Percentiles rank a stretch among this genome's conserved stretches.
These are phyloP conservation scores for Gobionotothen gibberifrons DNA, from an alignment of 2,797 vertebrate genomes.

Conservation along the genomic window DNA sequence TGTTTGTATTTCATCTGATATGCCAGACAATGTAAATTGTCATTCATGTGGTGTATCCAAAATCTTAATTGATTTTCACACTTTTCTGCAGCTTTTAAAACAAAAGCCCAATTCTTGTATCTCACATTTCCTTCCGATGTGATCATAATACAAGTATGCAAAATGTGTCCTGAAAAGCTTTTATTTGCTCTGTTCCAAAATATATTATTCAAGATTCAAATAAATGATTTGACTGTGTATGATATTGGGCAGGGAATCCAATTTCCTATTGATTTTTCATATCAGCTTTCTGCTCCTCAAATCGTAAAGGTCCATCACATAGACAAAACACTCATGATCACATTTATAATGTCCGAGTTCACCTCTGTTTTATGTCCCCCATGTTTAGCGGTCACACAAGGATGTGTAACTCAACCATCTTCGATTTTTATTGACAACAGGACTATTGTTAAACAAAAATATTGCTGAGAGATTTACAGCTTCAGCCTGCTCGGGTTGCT, in stretches of 20 bases:
- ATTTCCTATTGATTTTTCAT: slow-evolving; percentile 15
- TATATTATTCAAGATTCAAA: slow-evolving; percentile 7
- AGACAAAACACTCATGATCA: slow-evolving; percentile 1
- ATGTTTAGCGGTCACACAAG: not conserved
- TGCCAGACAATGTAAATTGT: slow-evolving; percentile 34
- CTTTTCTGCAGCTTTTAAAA: slow-evolving; percentile 37
- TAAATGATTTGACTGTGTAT: not conserved
- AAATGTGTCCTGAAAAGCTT: slow-evolving; percentile 2
- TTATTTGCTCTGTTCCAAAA: not conserved
- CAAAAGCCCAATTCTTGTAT: slow-evolving; percentile 6
- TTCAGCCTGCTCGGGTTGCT: not conserved
- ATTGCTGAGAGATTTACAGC: not conserved
- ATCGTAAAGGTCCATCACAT: not conserved
- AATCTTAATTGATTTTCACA: slow-evolving; percentile 46
- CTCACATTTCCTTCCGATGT: slow-evolving; percentile 28
- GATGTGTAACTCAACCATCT: not conserved
- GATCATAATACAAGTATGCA: not conserved
- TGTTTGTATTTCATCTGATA: slow-evolving; percentile 52
- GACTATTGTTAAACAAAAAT: not conserved
- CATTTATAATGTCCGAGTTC: not conserved
- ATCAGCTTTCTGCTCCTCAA: not conserved
- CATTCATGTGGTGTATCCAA: slow-evolving; percentile 12
- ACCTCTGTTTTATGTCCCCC: not conserved
- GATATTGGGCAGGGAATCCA: not conserved
- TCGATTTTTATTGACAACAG: not conserved